Conservation (phyloP, 2,797 vertebrate species). For the Morelia viridis region DNA sequence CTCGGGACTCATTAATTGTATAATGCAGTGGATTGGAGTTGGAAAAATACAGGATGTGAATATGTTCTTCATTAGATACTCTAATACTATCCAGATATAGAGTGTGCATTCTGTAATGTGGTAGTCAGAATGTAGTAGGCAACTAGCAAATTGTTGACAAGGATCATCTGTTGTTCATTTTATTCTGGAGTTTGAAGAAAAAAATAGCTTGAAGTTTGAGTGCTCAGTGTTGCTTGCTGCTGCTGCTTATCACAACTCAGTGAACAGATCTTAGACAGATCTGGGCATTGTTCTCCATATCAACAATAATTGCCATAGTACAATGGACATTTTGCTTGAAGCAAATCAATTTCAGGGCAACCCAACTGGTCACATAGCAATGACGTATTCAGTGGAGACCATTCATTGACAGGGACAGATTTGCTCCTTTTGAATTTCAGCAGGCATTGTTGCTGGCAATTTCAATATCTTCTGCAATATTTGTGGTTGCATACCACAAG, state of each 20-base stretch:
- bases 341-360: background rate
- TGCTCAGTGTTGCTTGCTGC: slow-evolving; percentile 35
- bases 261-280: slow-evolving; percentile 28
- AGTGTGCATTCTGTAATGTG: slow-evolving; percentile 61
- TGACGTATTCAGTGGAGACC: background rate
- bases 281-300: slow-evolving; percentile 40
- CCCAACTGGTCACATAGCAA: too few species aligned
- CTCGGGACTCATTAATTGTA: slow-evolving; percentile 63
- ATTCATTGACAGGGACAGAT: background rate
- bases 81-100: slow-evolving; percentile 68
- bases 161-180: slow-evolving; percentile 66
- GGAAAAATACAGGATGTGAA: slow-evolving; percentile 80
- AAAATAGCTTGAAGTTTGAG: slow-evolving; percentile 42
- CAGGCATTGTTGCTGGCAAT: background rate
- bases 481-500: background rate
- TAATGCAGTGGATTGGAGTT: slow-evolving; percentile 59
- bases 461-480: background rate
- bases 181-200: slow-evolving; percentile 50
- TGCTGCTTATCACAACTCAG: slow-evolving; percentile 49
- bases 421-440: background rate
- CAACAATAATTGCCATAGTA: background rate
- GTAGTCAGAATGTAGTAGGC: slow-evolving; percentile 54
- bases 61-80: slow-evolving; percentile 85
- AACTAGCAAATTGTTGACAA: slow-evolving; percentile 68
- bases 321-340: background rate